These are phyloP conservation scores for Eurytoma adleriae DNA, from an alignment of 2,888 invertebrate species.

Conservation along the genomic window DNA sequence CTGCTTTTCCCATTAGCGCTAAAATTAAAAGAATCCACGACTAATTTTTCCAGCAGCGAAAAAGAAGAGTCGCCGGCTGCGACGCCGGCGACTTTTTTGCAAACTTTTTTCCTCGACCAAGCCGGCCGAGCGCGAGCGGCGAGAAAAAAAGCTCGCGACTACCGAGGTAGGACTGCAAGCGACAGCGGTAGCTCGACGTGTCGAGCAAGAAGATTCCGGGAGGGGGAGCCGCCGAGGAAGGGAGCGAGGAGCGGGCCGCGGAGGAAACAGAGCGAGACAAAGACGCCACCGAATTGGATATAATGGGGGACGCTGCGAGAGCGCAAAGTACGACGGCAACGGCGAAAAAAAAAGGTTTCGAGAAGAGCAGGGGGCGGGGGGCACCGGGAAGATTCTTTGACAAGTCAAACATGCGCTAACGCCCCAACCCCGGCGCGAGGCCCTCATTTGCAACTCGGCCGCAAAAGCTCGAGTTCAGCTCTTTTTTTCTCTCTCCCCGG, in stretches of 20 bases:
- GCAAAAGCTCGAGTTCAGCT: conserved; percentile 46
- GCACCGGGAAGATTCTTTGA: conserved; percentile 61
- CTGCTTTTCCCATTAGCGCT: too few species aligned
- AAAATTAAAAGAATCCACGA: too few species aligned
- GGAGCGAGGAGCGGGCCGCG: background rate
- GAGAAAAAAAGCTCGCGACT: background rate
- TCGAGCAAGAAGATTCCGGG: conserved; percentile 52
- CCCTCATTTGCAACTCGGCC: conserved; percentile 54
- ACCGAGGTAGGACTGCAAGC: conserved; percentile 40
- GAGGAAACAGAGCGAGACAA: conserved; percentile 45
- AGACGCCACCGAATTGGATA: conserved; percentile 32
- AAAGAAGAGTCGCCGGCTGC: conserved; percentile 7
- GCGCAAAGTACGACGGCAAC: background rate
- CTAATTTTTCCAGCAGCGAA: too few species aligned
- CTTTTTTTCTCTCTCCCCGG: conserved; percentile 20
- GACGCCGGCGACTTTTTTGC: background rate
- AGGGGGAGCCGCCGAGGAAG: background rate
- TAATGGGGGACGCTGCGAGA: conserved; percentile 8
- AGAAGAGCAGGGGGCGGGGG: conserved; percentile 5
- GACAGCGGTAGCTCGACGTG: conserved; percentile 34
- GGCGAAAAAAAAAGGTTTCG: background rate
- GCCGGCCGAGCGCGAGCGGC: background rate
- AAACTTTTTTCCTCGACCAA: background rate
- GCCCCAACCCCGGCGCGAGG: conserved; percentile 42
- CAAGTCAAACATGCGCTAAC: conserved; percentile 68